Evolutionary conservation across 2,113 vertebrate species (phyloP).

Genomic region (Macroglossus sobrinus): DNA sequence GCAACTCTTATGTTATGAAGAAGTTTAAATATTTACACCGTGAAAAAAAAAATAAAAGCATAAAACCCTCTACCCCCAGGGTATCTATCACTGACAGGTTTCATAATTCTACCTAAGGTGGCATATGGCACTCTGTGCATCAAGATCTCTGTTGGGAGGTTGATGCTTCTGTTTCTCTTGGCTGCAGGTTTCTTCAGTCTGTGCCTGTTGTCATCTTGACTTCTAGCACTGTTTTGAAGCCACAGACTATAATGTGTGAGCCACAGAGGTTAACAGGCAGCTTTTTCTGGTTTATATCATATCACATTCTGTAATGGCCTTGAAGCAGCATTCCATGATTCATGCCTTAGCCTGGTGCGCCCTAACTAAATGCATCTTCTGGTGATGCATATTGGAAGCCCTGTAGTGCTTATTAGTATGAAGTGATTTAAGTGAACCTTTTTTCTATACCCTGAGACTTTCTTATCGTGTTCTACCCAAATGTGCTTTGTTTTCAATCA

Average conservation of each 20-base stretch:
- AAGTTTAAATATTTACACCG: conserved; percentile 67
- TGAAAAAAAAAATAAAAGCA: not conserved
- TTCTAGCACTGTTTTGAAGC: conserved; percentile 9
- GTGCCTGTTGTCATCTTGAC: not conserved
- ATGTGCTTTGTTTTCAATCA: not conserved
- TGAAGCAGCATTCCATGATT: not conserved
- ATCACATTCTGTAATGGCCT: not conserved
- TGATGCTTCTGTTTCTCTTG: conserved; percentile 12
- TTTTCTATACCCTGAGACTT: not conserved
- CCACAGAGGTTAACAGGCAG: conserved; percentile 34
- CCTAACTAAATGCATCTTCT: not conserved
- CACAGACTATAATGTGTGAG: not conserved
- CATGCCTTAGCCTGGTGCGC: not conserved
- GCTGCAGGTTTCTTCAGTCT: not conserved
- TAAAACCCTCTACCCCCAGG: not conserved
- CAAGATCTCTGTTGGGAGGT: not conserved
- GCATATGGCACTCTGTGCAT: accelerated
- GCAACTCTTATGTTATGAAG: conserved; percentile 47
- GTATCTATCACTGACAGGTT: not conserved
- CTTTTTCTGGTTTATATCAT: conserved; percentile 44
- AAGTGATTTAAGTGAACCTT: not conserved
- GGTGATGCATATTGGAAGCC: not conserved
- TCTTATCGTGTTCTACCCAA: not conserved
- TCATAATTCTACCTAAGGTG: not conserved
- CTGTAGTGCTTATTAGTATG: not conserved